Conservation (phyloP, 2,113 vertebrate genomes). For the Jacana jacana region DNA sequence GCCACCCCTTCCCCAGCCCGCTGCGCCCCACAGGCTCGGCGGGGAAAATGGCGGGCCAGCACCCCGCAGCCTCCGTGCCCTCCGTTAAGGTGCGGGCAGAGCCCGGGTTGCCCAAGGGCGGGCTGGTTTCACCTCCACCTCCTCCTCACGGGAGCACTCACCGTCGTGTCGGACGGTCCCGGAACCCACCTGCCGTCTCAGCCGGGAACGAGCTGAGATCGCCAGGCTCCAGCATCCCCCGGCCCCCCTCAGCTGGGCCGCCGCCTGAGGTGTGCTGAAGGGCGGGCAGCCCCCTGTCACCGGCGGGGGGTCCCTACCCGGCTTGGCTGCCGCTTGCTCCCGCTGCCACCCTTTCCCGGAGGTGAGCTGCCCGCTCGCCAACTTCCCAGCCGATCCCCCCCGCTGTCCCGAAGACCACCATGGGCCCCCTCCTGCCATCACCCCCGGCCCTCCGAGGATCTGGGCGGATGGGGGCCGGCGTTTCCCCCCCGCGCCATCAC, state of each 20-base stretch:
- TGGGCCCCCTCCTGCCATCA: background rate
- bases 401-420: background rate
- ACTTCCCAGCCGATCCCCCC: background rate
- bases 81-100: background rate
- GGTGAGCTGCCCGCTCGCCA: background rate
- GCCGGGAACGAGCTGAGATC: background rate
- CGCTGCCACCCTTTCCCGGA: background rate
- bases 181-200: background rate
- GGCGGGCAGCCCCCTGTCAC: background rate
- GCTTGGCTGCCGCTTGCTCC: background rate
- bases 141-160: background rate
- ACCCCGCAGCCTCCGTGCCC: too few relatives aligned
- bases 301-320: too few relatives aligned
- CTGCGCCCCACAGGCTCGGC: background rate
- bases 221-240: background rate
- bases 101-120: background rate
- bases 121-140: too few relatives aligned
- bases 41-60: background rate
- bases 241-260: background rate
- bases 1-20: background rate
- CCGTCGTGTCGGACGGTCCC: background rate
- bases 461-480: too few relatives aligned
- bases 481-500: too few relatives aligned
- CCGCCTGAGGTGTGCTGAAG: background rate
- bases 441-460: background rate